Conservation (phyloP, 2,113 vertebrate genomes). For the Percopsis transmontana region DNA sequence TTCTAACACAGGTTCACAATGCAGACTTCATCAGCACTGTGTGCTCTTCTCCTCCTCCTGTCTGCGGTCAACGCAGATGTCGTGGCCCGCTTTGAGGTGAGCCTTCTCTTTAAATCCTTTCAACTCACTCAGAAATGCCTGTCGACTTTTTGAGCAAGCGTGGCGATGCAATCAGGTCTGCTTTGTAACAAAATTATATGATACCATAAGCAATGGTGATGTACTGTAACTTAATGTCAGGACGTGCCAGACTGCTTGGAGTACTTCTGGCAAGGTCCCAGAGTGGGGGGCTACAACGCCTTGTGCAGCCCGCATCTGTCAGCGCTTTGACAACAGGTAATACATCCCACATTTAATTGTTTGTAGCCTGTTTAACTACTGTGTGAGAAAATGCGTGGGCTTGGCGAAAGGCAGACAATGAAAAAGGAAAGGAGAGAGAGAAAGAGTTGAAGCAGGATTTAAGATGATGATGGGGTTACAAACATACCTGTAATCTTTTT, state of each 20-base stretch:
- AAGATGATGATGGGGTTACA: too few species aligned
- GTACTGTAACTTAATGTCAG: constrained; percentile 8
- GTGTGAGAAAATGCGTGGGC: too few species aligned
- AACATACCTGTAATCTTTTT: too few species aligned
- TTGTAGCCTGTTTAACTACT: not conserved
- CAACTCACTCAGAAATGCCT: too few species aligned
- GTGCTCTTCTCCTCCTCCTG: constrained; percentile 40
- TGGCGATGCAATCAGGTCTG: not conserved
- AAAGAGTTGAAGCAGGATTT: too few species aligned
- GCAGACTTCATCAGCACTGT: constrained; percentile 18
- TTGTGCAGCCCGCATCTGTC: constrained; percentile 61
- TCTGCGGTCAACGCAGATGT: constrained; percentile 52
- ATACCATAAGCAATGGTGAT: not conserved
- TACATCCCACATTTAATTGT: not conserved
- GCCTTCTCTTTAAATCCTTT: not conserved
- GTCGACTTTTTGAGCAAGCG: too few species aligned
- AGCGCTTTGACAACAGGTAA: constrained; percentile 69
- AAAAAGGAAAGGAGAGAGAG: too few species aligned
- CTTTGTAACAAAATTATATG: not conserved
- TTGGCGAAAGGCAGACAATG: too few species aligned
- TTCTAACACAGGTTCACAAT: constrained; percentile 29
- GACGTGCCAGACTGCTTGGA: constrained; percentile 65
- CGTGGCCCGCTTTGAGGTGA: constrained; percentile 63
- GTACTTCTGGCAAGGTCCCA: constrained; percentile 74
- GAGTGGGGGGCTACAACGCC: constrained; percentile 49